Evolutionary conservation across 2,888 invertebrate genomes (phyloP).

Genomic region (Cataglyphis cursor): DNA sequence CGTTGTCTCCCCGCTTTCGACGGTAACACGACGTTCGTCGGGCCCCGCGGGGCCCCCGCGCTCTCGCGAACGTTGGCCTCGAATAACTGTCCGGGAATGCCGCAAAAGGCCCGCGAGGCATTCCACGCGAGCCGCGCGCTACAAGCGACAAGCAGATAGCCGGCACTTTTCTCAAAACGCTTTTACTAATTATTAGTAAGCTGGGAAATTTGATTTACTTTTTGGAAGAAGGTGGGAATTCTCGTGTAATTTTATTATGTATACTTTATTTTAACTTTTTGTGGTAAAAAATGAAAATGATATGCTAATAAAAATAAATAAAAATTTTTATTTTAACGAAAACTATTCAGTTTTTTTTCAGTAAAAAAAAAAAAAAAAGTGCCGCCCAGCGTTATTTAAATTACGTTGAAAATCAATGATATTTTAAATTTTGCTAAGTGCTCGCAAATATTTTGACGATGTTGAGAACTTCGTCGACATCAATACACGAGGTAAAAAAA

Average conservation of each 20-base stretch:
- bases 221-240: too few relatives aligned
- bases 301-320: too few relatives aligned
- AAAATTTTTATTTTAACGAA: too few relatives aligned
- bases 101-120: slow-evolving; percentile 74
- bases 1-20: slow-evolving; percentile 2
- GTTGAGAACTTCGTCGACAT: background rate
- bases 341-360: too few relatives aligned
- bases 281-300: too few relatives aligned
- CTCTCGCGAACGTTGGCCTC: slow-evolving; percentile 80
- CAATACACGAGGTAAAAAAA: background rate
- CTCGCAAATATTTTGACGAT: background rate
- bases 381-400: background rate
- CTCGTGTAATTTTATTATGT: too few relatives aligned
- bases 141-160: slow-evolving; percentile 60
- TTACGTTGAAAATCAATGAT: background rate
- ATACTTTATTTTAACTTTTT: too few relatives aligned
- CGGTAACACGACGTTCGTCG: slow-evolving; percentile 63
- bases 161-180: slow-evolving; percentile 25
- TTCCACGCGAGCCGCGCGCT: slow-evolving; percentile 69
- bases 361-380: too few relatives aligned
- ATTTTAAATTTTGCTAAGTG: background rate
- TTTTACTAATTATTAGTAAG: slow-evolving; percentile 65
- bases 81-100: slow-evolving; percentile 81
- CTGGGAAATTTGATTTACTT: too few relatives aligned
- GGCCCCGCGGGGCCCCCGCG: slow-evolving; percentile 22